Evolutionary conservation across 1,140 invertebrate genomes (phyloP), one percentile per base, ranked within the genome.

Genomic region (Panagrolaimus sp.): DNA sequence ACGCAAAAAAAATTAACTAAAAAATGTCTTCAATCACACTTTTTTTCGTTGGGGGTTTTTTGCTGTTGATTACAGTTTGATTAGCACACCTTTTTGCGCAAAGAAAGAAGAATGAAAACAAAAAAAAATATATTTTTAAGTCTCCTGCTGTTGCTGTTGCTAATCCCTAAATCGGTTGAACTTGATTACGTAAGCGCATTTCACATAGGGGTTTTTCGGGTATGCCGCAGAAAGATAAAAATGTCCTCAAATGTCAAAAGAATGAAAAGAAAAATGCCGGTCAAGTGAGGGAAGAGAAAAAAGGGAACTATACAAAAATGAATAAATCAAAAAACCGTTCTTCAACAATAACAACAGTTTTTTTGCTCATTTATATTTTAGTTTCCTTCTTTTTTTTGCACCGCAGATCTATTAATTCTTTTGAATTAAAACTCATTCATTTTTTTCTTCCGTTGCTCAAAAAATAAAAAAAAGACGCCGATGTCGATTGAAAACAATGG

Each of bases 221-320:
- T 38, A 7, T 38, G 32, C 32, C 32, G 32, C 32, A 38, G 32
- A 38, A 38, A 38, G 32, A 38, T 58, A 10, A 58, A 26, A 21
- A 58, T 58, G 52, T 58, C 52, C 52, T 58, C 52, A 58, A 58
- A 58, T 58, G 52, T 58, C 52, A 58, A 21, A n/a, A 58, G 10
- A 38, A 38, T n/a, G 21, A 58, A 58, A 48, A 58, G 52, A 28
- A 28, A 21, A 58, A 21, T 28, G 52, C 21, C 52, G 28, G 21
- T 21, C 52, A 21, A 26, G 21, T 12, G 28, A 21, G 21, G 15
- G 28, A 58, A 58, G 14, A 58, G 15, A 26, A 10, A 58, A 58
- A 58, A 17, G 17, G 10, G 52, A 21, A 58, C 14, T 28, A 28
- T 58, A 58, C 52, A 21, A 26, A 28, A 12, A 26, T 58, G 52